Conservation (phyloP, 2,113 vertebrate genomes). For the Mormoops blainvillei region DNA sequence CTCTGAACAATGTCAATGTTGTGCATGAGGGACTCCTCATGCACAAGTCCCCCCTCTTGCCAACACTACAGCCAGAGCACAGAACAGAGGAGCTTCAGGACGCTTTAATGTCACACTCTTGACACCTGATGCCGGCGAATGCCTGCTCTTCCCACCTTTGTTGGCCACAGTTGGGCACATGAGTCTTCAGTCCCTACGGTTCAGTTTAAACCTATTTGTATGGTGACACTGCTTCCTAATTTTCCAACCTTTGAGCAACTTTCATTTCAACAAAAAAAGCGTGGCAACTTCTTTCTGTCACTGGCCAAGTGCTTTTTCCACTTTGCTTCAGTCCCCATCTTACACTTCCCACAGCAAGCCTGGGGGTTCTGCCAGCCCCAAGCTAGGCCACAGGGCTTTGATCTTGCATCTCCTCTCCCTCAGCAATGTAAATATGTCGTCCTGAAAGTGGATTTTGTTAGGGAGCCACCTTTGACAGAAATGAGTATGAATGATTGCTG, state of each 20-base stretch:
- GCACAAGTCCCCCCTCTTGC: background rate
- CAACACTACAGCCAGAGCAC: background rate
- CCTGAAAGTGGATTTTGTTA: background rate
- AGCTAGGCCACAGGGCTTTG: background rate
- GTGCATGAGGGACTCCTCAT: background rate
- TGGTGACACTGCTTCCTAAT: background rate
- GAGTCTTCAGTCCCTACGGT: background rate
- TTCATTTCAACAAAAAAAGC: background rate
- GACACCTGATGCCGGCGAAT: background rate
- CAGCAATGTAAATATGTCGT: background rate
- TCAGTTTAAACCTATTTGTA: background rate
- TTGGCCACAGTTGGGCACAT: background rate
- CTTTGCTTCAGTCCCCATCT: background rate
- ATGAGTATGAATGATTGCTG: background rate
- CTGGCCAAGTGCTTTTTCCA: background rate
- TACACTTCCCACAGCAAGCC: background rate
- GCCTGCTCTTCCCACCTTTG: background rate
- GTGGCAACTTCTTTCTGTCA: background rate
- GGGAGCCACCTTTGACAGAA: background rate
- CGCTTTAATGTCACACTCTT: too few relatives aligned
- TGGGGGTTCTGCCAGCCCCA: background rate
- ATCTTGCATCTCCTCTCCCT: background rate
- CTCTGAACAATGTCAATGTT: background rate
- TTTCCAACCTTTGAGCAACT: background rate
- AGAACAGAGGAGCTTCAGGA: background rate